Percentiles rank a stretch among this genome's conserved stretches.
Evolutionary conservation across 2,888 invertebrate genomes (phyloP).

Genomic region (Agapostemon virescens): DNA sequence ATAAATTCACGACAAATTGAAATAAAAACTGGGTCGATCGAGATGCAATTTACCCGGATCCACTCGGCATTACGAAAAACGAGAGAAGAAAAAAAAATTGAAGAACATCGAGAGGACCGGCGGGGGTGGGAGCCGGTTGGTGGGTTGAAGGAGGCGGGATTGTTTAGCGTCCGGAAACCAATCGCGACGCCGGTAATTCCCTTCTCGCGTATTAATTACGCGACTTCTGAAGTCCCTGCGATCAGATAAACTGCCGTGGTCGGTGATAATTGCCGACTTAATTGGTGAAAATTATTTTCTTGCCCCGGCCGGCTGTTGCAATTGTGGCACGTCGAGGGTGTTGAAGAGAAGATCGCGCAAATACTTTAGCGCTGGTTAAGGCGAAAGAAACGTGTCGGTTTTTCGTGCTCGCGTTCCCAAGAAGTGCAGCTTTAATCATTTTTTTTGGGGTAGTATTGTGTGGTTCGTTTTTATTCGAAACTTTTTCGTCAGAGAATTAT

Average conservation of each 20-base stretch:
- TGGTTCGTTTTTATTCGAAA: not conserved
- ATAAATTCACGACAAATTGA: constrained; percentile 71
- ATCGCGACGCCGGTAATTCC: constrained; percentile 45
- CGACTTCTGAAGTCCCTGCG: constrained; percentile 28
- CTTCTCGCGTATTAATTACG: constrained; percentile 51
- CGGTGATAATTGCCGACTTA: constrained; percentile 38
- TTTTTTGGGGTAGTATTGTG: not conserved
- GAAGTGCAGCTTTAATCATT: not conserved
- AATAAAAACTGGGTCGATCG: constrained; percentile 68
- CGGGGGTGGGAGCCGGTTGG: not conserved
- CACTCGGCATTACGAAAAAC: constrained; percentile 37
- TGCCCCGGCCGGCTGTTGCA: not conserved
- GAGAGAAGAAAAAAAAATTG: not conserved
- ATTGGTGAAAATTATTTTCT: constrained; percentile 30
- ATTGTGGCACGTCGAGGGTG: not conserved
- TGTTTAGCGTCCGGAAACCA: constrained; percentile 56
- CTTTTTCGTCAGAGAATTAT: not conserved
- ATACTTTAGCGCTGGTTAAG: not conserved
- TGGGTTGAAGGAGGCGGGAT: constrained; percentile 18
- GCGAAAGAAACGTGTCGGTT: not conserved
- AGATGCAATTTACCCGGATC: constrained; percentile 60
- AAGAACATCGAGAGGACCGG: not conserved
- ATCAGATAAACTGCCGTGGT: constrained; percentile 39
- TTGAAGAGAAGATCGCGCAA: not conserved
- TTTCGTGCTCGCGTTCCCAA: not conserved